Evolutionary conservation across 2,797 vertebrate genomes (phyloP), one percentile per base, ranked within the genome.

Genomic region (Myripristis murdjan): DNA sequence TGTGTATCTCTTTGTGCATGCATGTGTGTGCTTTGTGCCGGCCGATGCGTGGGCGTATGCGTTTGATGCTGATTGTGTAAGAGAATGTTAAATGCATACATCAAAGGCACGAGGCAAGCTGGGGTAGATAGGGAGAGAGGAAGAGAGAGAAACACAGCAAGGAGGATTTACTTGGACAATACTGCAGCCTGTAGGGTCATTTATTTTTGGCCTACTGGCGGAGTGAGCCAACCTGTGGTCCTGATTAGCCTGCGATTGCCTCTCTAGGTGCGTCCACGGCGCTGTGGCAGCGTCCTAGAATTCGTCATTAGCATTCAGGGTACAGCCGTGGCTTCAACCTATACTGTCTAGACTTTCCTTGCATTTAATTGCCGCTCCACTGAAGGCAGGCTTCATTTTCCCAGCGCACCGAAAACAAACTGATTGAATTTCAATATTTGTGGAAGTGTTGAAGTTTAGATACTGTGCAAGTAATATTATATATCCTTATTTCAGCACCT

Each of bases 1-100:
- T 51, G 47, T 52, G 56, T 52, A 47, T 44, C 28, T 77, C 63
- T 82, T 53, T 77, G 77, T 75, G 77, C 62, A 73, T 73, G 77
- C 62, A 64, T 83, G 76, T 77, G 66, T 76, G 82, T 47, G 59
- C 77, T 23, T 51, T 58, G 75, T 58, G 73, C 43, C 35, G 81
- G 79, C 79, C 69, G n/a, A 18, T 35, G 82, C 5, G 74, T 81
- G 73, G 82, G 87, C 6, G 49, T 61, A 77, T 10, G 67, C 78
- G 55, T 84, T 81, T 79, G 83, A 84, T 86, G 72, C 76, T 57
- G 76, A 79, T 80, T 75, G 81, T 83, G 68, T 87, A 85, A 84
- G 74, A 80, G 81, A 78, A 81, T 37, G 81, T 26, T 35, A 72
- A 77, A 84, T 69, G 54, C 66, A 85, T 57, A 73, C 18, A 82